Evolutionary conservation across 1,140 invertebrate species (phyloP).

Genomic region (Apolygus lucorum): DNA sequence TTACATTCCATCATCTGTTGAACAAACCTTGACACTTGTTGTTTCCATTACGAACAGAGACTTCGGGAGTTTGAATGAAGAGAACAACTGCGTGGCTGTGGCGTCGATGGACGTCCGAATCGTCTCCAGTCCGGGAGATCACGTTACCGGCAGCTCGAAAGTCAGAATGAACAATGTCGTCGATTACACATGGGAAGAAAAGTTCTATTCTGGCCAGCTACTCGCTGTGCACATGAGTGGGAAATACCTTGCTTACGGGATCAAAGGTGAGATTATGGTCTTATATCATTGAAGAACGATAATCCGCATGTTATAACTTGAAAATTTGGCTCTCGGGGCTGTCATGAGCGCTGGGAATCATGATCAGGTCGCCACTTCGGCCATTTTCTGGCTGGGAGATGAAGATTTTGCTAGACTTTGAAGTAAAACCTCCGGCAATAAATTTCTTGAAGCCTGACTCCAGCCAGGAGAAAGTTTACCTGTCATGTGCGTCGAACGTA

Average conservation of each 20-base stretch:
- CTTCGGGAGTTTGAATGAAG: slow-evolving; percentile 44
- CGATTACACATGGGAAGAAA: slow-evolving; percentile 85
- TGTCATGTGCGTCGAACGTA: no score
- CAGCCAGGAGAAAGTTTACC: no score
- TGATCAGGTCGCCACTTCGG: no score
- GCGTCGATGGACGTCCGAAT: slow-evolving; percentile 60
- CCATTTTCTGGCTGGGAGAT: no score
- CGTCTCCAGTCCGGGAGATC: slow-evolving; percentile 54
- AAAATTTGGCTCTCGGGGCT: no score
- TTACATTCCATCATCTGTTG: no score
- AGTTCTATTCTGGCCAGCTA: slow-evolving; percentile 74
- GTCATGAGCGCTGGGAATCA: no score
- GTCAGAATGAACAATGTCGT: slow-evolving; percentile 85
- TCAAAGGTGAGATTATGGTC: slow-evolving; percentile 73
- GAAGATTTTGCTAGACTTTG: no score
- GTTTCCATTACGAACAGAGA: slow-evolving; percentile 22
- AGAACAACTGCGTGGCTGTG: slow-evolving; percentile 57
- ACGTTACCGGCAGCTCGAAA: slow-evolving; percentile 71
- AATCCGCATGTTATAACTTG: no score
- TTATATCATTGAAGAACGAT: neutral
- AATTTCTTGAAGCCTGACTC: no score
- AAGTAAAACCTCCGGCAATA: no score
- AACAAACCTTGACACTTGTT: no score
- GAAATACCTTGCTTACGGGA: slow-evolving; percentile 79
- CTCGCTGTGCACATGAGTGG: slow-evolving; percentile 80